Base-by-base conservation (phyloP, 2,797 vertebrate species). In the Semaprochilodus insignis region DNA sequence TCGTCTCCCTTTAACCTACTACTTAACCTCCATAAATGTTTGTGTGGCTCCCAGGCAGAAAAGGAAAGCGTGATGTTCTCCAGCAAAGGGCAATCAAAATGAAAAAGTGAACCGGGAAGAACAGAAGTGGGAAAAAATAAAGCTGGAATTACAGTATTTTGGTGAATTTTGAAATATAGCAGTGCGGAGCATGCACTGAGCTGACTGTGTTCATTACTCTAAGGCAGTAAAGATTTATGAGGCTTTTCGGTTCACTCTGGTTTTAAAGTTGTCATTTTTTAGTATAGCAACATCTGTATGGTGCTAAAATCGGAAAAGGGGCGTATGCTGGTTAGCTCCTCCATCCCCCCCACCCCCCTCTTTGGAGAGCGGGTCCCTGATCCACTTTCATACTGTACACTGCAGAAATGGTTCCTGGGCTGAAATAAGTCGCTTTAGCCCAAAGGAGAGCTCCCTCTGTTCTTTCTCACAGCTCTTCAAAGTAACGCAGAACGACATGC, bases 401-500 rank as follows among this genome's bases (percentile, higher is more conserved):
- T 82, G 54, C 57, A 71, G 25, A 27, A 65, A 36, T 4, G 48
- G 14, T 77, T 82, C 70, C 13, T 17, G 27, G 76, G 21, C 74
- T 78, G n/a, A 63, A 82, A 63, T 66, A 71, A 55, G 31, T 62
- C 14, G 60, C 51, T 79, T 67, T 57, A 80, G 77, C 74, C 76
- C 55, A 31, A 51, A 72, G 27, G 17, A 31, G 48, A 14, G 31
- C 59, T 67, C 65, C 40, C 65, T 85, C 36, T 74, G 44, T 74
- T 69, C 76, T 70, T 57, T 59, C 51, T 71, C 65, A 23, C 48
- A 65, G 71, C 77, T 70, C 76, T 78, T 76, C 76, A 82, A 51
- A 75, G 75, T 74, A 77, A 82, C 70, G 55, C 69, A 34, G 66
- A 81, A 59, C 21, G 78, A 75, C 81, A 52, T 48, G 36, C 69